Evolutionary conservation across 2,113 vertebrate genomes (phyloP), one percentile per base, ranked within the genome.

Genomic region (Ammodytes marinus): DNA sequence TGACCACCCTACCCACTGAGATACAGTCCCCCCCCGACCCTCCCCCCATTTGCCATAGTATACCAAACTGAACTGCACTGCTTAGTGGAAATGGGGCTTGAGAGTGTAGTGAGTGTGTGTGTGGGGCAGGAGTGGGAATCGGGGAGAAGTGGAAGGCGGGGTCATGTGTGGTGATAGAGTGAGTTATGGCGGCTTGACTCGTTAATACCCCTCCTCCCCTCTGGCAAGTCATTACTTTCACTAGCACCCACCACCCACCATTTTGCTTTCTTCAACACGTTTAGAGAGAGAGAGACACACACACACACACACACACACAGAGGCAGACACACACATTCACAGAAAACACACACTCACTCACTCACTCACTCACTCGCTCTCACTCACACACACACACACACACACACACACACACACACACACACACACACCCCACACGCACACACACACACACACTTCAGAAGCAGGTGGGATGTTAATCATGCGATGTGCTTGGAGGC

Each of bases 401-500:
- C 5, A 43, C 60, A 42, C 59, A 1, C 6, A 27, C 27, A 19
- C 60, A 70, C 27, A 43, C 53, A 42, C 63, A 35, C 61, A 73
- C 27, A 49, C 57, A 42, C 66, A 37, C 64, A 73, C 27, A 50
- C 58, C 27, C 45, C 58, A 45, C 64, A 35, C 63, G 72, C 43
- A 49, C 47, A 46, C 69, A 37, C 35, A 61, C 17, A 17, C 55
- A 52, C 7, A n/a, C 40, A 12, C 63, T 15, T 88, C 63, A 59
- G 83, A 75, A 64, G 73, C 77, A 82, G 75, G 87, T 80, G 75
- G 82, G 80, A 82, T 74, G 71, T 43, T 85, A 76, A 86, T 87
- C 70, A 55, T 78, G 82, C 53, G 77, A 82, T 64, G 74, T 5
- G 49, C 40, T 64, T 9, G 45, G 77, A 77, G 77, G 65, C 83